Evolutionary conservation across 2,888 invertebrate species (phyloP).

Genomic region (Halocaridina rubra): DNA sequence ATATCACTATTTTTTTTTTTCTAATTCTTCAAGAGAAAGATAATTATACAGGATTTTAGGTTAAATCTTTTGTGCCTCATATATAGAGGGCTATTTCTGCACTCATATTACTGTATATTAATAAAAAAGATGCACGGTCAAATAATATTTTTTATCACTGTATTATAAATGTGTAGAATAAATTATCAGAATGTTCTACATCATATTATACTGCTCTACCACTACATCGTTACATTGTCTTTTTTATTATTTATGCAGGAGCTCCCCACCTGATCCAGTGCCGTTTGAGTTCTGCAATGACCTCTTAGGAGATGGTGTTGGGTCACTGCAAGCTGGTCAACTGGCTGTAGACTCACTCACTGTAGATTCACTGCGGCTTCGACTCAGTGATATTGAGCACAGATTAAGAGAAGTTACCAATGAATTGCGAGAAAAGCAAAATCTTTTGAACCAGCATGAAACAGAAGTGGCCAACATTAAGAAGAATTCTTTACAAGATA

Average conservation of each 20-base stretch:
- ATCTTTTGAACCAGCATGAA: slow-evolving; percentile 66
- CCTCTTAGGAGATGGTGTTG: slow-evolving; percentile 88
- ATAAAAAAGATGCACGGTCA: too few species aligned
- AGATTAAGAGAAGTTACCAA: slow-evolving; percentile 76
- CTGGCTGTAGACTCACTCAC: slow-evolving; percentile 93
- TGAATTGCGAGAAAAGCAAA: slow-evolving; percentile 66
- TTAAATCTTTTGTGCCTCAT: too few species aligned
- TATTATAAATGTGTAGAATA: too few species aligned
- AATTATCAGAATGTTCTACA: too few species aligned
- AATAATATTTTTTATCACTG: too few species aligned
- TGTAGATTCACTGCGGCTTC: slow-evolving; percentile 86
- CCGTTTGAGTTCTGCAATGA: slow-evolving; percentile 88
- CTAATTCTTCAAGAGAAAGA: too few species aligned
- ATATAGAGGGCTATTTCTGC: too few species aligned
- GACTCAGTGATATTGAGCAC: slow-evolving; percentile 81
- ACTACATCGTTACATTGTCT: not conserved
- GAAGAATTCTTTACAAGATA: slow-evolving; percentile 61
- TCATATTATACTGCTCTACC: too few species aligned
- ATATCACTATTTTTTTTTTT: too few species aligned
- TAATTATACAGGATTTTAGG: too few species aligned
- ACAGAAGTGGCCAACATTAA: slow-evolving; percentile 65
- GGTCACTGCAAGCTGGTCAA: slow-evolving; percentile 86
- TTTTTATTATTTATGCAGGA: slow-evolving; percentile 72
- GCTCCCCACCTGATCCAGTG: slow-evolving; percentile 81
- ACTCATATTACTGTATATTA: too few species aligned